Conservation (phyloP, 2,797 vertebrate species). For the Paguma larvata region DNA sequence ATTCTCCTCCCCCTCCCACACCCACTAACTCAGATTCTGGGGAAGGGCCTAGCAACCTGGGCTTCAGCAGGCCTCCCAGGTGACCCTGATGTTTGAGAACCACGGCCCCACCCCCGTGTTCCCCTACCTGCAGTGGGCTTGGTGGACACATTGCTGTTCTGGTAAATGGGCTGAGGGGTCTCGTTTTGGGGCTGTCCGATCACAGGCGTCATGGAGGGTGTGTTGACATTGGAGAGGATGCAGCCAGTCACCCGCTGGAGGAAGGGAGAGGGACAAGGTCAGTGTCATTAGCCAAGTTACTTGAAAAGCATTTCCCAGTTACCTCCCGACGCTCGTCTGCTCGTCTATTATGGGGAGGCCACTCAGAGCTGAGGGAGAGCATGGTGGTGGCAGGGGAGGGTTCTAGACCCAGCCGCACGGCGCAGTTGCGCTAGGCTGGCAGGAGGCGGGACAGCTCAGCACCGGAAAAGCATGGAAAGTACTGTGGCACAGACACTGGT, state of each 20-base stretch:
- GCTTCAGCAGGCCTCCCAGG: background rate
- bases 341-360: background rate
- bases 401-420: background rate
- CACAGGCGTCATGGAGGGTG: constrained; percentile 96
- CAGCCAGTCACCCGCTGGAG: constrained; percentile 97
- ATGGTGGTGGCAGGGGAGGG: background rate
- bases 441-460: background rate
- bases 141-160: constrained; percentile 92
- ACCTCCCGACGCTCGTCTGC: background rate
- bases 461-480: background rate
- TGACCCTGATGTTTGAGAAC: background rate
- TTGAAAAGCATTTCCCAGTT: background rate
- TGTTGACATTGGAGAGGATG: constrained; percentile 98
- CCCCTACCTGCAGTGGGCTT: constrained; percentile 94
- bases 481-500: background rate
- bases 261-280: background rate
- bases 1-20: background rate
- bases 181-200: constrained; percentile 97
- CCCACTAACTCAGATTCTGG: background rate
- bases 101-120: accelerated
- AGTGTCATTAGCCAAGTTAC: background rate
- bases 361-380: background rate
- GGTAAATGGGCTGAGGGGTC: constrained; percentile 93
- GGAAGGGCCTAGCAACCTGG: accelerated
- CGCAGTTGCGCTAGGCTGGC: background rate